Percentiles rank a stretch among this genome's conserved stretches.
These are phyloP conservation scores for Naso thynnoides DNA, from an alignment of 2,797 vertebrate species.

Conservation along the genomic window DNA sequence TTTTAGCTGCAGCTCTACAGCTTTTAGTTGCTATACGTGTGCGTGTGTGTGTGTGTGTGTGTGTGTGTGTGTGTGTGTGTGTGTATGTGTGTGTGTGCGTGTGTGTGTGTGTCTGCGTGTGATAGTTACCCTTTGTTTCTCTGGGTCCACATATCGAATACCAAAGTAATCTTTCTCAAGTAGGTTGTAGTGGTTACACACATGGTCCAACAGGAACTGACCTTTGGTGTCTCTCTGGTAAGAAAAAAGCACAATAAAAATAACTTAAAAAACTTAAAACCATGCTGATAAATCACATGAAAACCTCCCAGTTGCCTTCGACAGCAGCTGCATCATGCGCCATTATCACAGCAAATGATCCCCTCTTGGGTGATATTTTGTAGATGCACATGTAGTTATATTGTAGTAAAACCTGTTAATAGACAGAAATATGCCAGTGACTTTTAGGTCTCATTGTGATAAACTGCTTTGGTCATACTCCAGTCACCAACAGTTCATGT, in stretches of 20 bases:
- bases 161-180: conserved; percentile 99
- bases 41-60: conserved; percentile 12
- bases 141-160: conserved; percentile 96
- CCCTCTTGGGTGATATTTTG: conserved; percentile 21
- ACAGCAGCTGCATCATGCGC: neutral
- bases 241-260: conserved; percentile 58
- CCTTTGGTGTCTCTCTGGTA: conserved; percentile 97
- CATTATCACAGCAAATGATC: conserved; percentile 12
- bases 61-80: too few species aligned
- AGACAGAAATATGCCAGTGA: conserved; percentile 22
- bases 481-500: conserved; percentile 13
- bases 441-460: conserved; percentile 17
- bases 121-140: conserved; percentile 93
- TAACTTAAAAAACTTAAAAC: too few species aligned
- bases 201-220: conserved; percentile 95
- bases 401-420: conserved; percentile 8
- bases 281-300: conserved; percentile 19
- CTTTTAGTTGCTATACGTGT: neutral
- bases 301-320: conserved; percentile 21
- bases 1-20: neutral
- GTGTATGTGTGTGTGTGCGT: neutral
- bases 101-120: conserved; percentile 10
- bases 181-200: conserved; percentile 98
- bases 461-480: conserved; percentile 16
- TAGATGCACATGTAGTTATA: conserved; percentile 16